Evolutionary conservation across 1,140 invertebrate genomes (phyloP), one percentile per base, ranked within the genome.

Genomic region (Cydia strobilella): DNA sequence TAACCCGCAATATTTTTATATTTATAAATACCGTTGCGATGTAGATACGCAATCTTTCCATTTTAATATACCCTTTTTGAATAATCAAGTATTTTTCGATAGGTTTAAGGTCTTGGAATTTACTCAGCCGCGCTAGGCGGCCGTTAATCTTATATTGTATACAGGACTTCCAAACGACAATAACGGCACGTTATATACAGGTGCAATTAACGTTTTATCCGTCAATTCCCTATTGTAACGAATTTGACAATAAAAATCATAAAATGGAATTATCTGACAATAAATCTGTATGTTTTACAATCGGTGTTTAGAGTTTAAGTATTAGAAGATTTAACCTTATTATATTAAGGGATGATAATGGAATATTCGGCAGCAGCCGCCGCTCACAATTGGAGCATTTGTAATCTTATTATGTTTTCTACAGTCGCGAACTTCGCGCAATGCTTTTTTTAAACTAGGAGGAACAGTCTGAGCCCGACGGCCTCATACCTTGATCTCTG

Each of bases 11-110:
- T 89, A 90, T 88, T 89, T 90, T 88, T 89, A 86, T 87, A 89
- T 83, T 82, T 84, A 82, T 84, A 86, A 81, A 77, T 65, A 83
- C 74, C 77, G 75, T 86, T 84, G 82, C 84, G 80, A 81, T 82
- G 80, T 88, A 86, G 85, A 86, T 86, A 85, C 83, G 85, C 82
- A 80, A 83, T 80, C 71, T 84, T 45, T 69, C 23, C 51, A 74
- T 75, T 85, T 82, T 85, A 87, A 85, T 85, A 84, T 80, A 77
- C 79, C 83, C 79, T 75, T 82, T 86, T 82, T 87, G 78, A 85
- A 88, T 80, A 84, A 83, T 85, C 80, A 83, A 84, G 84, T 90
- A 89, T 88, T 89, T 90, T 88, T 89, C 81, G 79, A 85, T 90
- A 90, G 84, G 80, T 84, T 72, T 84, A 86, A 86, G 85, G 77